Base-by-base conservation (phyloP, 2,797 vertebrate genomes). In the Rhynchotus rufescens region DNA sequence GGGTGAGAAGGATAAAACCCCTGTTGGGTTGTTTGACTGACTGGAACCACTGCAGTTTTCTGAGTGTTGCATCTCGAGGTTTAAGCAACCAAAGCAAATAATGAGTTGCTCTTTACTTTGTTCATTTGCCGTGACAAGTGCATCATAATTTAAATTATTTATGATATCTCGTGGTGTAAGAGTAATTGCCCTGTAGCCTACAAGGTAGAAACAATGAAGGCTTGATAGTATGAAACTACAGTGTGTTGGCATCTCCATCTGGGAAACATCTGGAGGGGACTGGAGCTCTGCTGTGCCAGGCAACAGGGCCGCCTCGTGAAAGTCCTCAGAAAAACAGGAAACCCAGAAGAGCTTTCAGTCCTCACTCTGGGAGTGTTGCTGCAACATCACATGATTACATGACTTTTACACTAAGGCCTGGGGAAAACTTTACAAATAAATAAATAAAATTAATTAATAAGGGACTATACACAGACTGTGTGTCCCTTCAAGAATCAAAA, bases 211-310 rank as follows among this genome's bases (percentile, higher is more conserved):
- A 51, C 72, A 62, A 5, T 75, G 72, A 36, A 66, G 40, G 36
- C 54, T 38, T 51, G 79, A 65, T 59, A 30, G 1, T 12, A 23
- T 11, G 76, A 94, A 44, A 38, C 59, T 47, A 42, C 20, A 51
- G 6, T 17, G 30, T 14, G 0, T 13, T 28, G 61, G 21, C 59
- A 44, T 49, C 36, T 72, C 64, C 38, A 4, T 7, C 0, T 1
- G 28, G 17, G 66, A 59, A 26, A 25, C 15, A 3, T 62, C 23
- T 49, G 26, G 68, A 56, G 40, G 36, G 65, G 10, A 8, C 26
- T 26, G 8, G 57, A 84, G 16, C 25, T 10, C 22, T 32, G 4
- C 32, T 32, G 20, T 47, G 34, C 21, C 51, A 75, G 80, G 61
- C 64, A 61, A 6, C 1, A 44, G 72, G 66, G 28, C 44, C 73